Conservation (phyloP, 2,797 vertebrate species). For the Paramormyrops hopkinsi region DNA sequence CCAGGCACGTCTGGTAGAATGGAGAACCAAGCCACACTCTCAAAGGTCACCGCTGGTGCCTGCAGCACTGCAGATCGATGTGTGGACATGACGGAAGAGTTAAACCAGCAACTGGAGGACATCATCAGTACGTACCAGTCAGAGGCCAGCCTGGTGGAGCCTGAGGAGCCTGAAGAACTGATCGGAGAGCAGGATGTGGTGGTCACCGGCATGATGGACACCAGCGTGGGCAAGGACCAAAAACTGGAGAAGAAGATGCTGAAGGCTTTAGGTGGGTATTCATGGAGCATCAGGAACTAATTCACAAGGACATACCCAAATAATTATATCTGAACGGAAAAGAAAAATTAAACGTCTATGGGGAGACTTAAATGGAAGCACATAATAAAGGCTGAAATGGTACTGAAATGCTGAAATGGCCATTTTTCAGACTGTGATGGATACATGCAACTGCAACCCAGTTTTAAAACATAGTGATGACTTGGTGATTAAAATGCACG, state of each 20-base stretch:
- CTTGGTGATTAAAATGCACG: background rate
- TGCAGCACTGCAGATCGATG: slow-evolving; percentile 26
- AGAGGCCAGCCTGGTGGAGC: slow-evolving; percentile 44
- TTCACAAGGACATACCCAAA: background rate
- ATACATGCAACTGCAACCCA: background rate
- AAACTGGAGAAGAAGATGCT: slow-evolving; percentile 92
- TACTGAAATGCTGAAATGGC: background rate
- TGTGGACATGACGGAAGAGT: slow-evolving; percentile 73
- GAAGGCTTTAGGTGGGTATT: slow-evolving; percentile 80
- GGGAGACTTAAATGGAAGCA: background rate
- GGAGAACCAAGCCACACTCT: slow-evolving; percentile 61
- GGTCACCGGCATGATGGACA: slow-evolving; percentile 35
- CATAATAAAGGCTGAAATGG: background rate
- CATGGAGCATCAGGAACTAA: background rate
- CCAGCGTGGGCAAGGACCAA: slow-evolving; percentile 71
- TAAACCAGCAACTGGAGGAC: slow-evolving; percentile 85
- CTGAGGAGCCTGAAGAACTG: slow-evolving; percentile 59
- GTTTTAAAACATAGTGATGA: background rate
- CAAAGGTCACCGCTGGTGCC: slow-evolving; percentile 38
- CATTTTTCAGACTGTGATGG: background rate
- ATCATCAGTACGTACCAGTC: slow-evolving; percentile 85
- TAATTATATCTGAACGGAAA: background rate
- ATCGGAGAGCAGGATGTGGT: slow-evolving; percentile 36
- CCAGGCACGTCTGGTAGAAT: slow-evolving; percentile 53
- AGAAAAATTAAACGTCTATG: background rate